Evolutionary conservation across 2,888 invertebrate species (phyloP).

Genomic region (Melinaea marsaeus): DNA sequence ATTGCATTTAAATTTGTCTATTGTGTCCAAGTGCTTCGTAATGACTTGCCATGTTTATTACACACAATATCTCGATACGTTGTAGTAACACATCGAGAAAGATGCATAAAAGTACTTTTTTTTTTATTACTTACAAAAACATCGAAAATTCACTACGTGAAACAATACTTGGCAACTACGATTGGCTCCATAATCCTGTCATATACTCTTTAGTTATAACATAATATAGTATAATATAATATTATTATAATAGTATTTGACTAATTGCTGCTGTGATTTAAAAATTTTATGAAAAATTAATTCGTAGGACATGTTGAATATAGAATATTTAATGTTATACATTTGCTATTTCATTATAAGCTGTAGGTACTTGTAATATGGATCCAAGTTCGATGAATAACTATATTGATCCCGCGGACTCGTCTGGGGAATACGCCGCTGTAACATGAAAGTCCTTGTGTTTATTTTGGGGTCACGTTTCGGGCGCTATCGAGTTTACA

Average conservation of each 20-base stretch:
- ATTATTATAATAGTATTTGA: not conserved
- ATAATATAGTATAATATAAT: not conserved
- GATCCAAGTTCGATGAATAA: constrained; percentile 12
- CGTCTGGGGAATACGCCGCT: constrained; percentile 44
- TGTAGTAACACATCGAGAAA: too few relatives aligned
- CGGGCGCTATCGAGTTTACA: constrained; percentile 46
- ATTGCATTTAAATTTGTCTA: constrained; percentile 30
- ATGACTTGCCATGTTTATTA: not conserved
- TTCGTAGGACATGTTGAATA: constrained; percentile 8
- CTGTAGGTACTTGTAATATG: constrained; percentile 7
- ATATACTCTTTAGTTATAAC: too few relatives aligned
- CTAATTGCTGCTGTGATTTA: not conserved
- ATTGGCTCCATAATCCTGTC: too few relatives aligned
- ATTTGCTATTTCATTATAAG: constrained; percentile 6
- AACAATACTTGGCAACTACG: too few relatives aligned
- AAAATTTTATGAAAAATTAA: constrained; percentile 6
- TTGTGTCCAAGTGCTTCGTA: constrained; percentile 10
- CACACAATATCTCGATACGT: not conserved
- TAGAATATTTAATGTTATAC: not conserved
- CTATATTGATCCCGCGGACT: constrained; percentile 18
- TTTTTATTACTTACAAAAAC: too few relatives aligned
- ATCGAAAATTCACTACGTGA: too few relatives aligned
- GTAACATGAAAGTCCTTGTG: constrained; percentile 49
- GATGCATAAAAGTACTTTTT: too few relatives aligned
- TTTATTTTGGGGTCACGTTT: constrained; percentile 52